Evolutionary conservation across 1,140 invertebrate genomes (phyloP), one percentile per base, ranked within the genome.

Genomic region (Lutraria rhynchaena): DNA sequence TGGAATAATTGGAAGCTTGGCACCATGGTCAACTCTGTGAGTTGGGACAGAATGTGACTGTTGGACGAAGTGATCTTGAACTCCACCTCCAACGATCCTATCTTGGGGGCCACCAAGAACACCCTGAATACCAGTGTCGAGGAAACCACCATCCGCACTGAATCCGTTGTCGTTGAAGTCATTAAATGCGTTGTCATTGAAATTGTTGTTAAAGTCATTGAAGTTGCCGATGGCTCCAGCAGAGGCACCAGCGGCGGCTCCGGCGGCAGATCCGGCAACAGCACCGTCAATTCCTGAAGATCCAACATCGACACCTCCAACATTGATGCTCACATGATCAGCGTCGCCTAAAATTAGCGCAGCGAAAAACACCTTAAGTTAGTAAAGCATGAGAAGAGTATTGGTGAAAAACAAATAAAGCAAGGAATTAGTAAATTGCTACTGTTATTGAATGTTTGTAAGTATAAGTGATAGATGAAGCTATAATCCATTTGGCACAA

Each of bases 301-400:
- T 9, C 33, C 35, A 17, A 9, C 11, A 22, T 19, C 11, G 49
- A 17, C 24, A 17, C n/a, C 29, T 49, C 49, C 46, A 46, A 53
- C 3, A 33, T 70, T 37, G 29, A 70, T 55, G 4, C 29, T 53
- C 7, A 70, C 33, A 33, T 31, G 17, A 55, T 51, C 67, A 49
- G 46, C 67, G 22, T 70, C 46, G 19, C 46, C 51, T 70, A 46
- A 19, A 70, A 70, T 9, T 31, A 70, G 55, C 31, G 29, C 29
- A 70, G 31, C 27, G 17, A 53, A n/a, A 27, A 19, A 31, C 11
- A n/a, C 65, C 27, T 15, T 5, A 19, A 19, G 46, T 70, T 70
- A 51, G 51, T 55, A 70, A 70, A 27, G n/a, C n/a, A n/a, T n/a
- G n/a, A n/a, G n/a, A n/a, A n/a, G n/a, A n/a, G n/a, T n/a, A n/a